phyloP scores from a whole-genome alignment of 2,888 invertebrate genomes.

The Ferrisia virgata region DNA sequence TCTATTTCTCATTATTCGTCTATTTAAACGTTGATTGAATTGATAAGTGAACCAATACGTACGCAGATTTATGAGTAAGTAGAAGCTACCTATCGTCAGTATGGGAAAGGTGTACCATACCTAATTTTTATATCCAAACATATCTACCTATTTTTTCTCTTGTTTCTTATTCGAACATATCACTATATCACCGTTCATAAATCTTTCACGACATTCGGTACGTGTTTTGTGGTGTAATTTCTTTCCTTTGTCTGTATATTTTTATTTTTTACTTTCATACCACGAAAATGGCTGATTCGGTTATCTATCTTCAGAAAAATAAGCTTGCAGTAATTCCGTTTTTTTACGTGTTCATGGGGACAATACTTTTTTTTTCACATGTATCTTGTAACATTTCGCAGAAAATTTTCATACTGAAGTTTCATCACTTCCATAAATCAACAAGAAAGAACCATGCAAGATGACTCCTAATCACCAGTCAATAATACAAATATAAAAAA shows the following conservation, averaged over 20 bases:
- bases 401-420: not conserved
- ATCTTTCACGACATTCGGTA: slow-evolving; percentile 5
- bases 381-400: not conserved
- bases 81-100: too few species aligned
- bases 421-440: not conserved
- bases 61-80: too few species aligned
- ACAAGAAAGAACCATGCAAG: not conserved
- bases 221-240: not conserved
- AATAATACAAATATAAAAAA: too few species aligned
- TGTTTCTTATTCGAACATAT: not conserved
- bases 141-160: not conserved
- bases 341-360: not conserved
- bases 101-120: too few species aligned
- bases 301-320: not conserved
- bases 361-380: not conserved
- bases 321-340: not conserved
- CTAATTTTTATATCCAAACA: not conserved
- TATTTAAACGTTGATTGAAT: not conserved
- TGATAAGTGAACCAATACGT: too few species aligned
- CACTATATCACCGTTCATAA: not conserved
- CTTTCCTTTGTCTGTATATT: not conserved
- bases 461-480: too few species aligned
- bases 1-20: not conserved
- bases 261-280: not conserved
- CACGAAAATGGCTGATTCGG: not conserved